Base-by-base conservation (phyloP, 2,888 invertebrate species). In the Caenorhabditis macrosperma region DNA sequence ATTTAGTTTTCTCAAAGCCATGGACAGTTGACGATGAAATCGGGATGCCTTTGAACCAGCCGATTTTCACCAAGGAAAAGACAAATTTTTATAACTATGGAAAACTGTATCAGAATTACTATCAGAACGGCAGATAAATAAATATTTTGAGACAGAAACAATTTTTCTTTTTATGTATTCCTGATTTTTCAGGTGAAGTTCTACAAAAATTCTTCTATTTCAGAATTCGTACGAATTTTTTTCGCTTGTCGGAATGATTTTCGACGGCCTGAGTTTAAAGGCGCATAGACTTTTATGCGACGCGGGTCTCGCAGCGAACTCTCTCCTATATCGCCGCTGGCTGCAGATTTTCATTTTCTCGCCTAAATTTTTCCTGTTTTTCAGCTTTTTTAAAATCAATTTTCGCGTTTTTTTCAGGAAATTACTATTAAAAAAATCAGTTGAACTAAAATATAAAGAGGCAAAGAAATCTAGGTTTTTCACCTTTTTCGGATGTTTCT, bases 11-110 rank as follows among this genome's bases (percentile, higher is more conserved):
- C 61, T 61, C 67, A 5, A 67, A 50, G 20, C 82, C 82, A 17
- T 54, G 72, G 22, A 82, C 82, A 4, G 67, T 84, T 10, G 84
- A 84, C 30, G 84, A 84, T 63, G 82, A 84, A 24, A 75, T 84
- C 41, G 84, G 78, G 41, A 67, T 81, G 68, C 84, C 84, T 24
- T 28, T 84, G 24, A 68, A 82, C 33, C 78, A 81, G 35, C 82
- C 84, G 9, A 50, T 71, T 24, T 55, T 50, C 24, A 71, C 68
- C n/a, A 71, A 75, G 26, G 50, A 67, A 17, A 80, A 80, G 44
- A 80, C 76, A 0, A 67, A 66, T 28, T 80, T 80, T 30, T 79
- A 78, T 50, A 72, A 78, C 22, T 63, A 61, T 20, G 78, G 78
- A 61, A 68, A 66, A 41, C n/a, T 67, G 22, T 74, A 74, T 68